Base-by-base conservation (phyloP, 2,113 vertebrate species). In the Dromas ardeola region DNA sequence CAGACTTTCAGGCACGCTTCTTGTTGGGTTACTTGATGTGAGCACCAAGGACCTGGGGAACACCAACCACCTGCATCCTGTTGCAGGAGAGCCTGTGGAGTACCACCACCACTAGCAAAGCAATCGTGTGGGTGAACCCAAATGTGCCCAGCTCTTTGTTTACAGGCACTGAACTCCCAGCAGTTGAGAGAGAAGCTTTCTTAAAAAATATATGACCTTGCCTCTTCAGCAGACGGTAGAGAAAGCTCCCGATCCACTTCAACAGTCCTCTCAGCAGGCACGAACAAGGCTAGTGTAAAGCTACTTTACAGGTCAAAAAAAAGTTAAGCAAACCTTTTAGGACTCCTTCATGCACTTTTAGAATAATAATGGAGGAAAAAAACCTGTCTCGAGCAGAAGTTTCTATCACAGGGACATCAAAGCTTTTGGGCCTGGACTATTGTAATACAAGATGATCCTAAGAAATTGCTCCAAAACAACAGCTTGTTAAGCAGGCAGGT, bases 401-500 rank as follows among this genome's bases (percentile, higher is more conserved):
- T 91, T 42, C 61, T 88, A 52, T 81, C 17, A 1, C 18, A 87
- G 69, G 94, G 22, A 72, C 82, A 86, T 95, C 77, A 96, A 93
- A 94, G 77, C 36, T 94, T 86, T 71, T 81, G 76, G 91, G 43
- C 36, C 30, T 49, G 77, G 55, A 25, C 88, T 90, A 63, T 2
- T 90, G 62, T 63, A 95, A 94, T 69, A 50, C 30, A 84, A 86
- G 50, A 81, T 38, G 49, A 93, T 88, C 36, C 74, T 87, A 94
- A 87, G n/a, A 94, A 69, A 72, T 67, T 84, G 53, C 73, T 65
- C 40, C 40, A 56, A 66, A 95, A 53, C 79, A 88, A 7, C 40
- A 89, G 21, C 43, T 94, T 77, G 81, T 81, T 95, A 88, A 79
- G 65, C 83, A 95, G 93, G 92, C 65, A 94, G 93, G 59, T 89